Conservation (phyloP, 2,888 invertebrate species). For the Terebella lapidaria region DNA sequence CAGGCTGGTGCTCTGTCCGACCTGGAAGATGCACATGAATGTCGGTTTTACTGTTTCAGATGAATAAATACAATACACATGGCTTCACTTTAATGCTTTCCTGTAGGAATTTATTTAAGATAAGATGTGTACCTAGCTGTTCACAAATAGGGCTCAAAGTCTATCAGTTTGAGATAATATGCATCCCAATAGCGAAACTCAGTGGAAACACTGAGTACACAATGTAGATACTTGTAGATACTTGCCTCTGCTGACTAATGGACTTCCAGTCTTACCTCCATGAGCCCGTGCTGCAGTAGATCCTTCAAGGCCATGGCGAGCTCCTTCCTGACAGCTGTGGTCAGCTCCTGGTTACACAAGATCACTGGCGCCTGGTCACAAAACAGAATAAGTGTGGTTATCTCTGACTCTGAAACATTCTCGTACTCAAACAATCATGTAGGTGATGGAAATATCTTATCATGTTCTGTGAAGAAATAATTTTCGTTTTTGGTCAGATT, state of each 20-base stretch:
- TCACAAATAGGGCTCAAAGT: too few species aligned
- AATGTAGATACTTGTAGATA: too few species aligned
- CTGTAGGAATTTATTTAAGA: too few species aligned
- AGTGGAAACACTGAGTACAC: too few species aligned
- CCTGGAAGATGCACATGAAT: too few species aligned
- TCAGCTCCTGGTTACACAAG: conserved; percentile 64
- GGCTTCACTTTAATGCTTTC: neutral
- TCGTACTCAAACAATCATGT: neutral
- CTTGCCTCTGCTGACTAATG: too few species aligned
- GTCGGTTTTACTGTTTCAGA: too few species aligned
- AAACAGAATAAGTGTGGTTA: neutral
- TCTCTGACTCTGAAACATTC: neutral
- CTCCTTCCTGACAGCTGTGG: conserved; percentile 84
- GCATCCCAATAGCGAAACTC: too few species aligned
- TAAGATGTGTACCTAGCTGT: too few species aligned
- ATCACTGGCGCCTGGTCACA: conserved; percentile 20
- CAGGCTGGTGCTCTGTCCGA: conserved; percentile 66
- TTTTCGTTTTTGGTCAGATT: too few species aligned
- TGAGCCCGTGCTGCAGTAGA: conserved; percentile 88
- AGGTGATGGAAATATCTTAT: neutral
- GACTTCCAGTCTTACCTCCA: conserved; percentile 58
- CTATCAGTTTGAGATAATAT: too few species aligned
- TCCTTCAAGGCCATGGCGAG: conserved; percentile 85
- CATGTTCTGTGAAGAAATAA: neutral
- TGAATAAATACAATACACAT: conserved; percentile 1